Evolutionary conservation across 1,140 invertebrate species (phyloP).

Genomic region (Aphidius gifuensis): DNA sequence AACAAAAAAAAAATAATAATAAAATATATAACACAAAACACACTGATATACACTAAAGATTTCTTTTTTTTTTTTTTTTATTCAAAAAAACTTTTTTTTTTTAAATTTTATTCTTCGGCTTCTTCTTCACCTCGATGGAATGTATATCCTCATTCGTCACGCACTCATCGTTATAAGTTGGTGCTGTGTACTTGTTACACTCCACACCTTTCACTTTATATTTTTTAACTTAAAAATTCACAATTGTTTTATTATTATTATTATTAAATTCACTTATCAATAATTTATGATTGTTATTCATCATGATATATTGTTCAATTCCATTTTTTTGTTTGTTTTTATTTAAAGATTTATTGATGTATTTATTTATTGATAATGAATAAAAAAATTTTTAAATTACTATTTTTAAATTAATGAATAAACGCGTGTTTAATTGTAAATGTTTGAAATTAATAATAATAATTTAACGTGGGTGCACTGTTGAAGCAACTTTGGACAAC

Average conservation of each 20-base stretch:
- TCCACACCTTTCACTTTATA: conserved; percentile 2
- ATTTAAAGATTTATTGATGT: no score
- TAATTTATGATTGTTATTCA: no score
- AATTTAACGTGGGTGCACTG: no score
- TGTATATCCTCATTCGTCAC: conserved; percentile 26
- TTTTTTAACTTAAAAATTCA: conserved; percentile 2
- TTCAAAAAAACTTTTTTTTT: background rate
- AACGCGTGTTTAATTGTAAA: no score
- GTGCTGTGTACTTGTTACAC: background rate
- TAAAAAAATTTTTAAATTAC: no score
- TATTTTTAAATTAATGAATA: no score
- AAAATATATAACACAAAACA: conserved; percentile 2
- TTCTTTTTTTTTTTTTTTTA: no score
- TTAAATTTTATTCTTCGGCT: background rate
- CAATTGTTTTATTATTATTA: background rate
- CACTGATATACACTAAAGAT: background rate
- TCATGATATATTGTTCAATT: no score
- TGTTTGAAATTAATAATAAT: no score
- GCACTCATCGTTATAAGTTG: conserved; percentile 31
- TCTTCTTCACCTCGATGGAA: background rate
- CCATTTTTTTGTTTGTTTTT: no score
- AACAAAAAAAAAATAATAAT: background rate
- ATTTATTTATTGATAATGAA: no score
- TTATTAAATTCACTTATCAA: no score
- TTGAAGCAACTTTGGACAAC: conserved; percentile 24